Conservation (phyloP, 1,140 invertebrate species). For the Bombus terrestris region DNA sequence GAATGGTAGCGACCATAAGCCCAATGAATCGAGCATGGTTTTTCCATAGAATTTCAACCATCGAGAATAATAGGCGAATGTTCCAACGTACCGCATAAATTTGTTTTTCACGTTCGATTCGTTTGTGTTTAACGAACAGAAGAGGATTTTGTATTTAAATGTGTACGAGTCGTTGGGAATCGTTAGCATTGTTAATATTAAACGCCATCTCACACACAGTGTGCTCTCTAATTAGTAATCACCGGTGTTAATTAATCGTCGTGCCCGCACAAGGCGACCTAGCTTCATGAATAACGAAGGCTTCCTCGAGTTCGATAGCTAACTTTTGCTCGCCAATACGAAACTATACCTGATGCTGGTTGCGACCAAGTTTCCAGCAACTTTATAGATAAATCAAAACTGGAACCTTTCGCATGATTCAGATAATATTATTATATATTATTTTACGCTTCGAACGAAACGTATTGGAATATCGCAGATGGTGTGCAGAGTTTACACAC, state of each 20-base stretch:
- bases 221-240: conserved; percentile 11
- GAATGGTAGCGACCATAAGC: neutral
- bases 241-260: conserved; percentile 4
- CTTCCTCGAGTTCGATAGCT: neutral
- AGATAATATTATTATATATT: neutral
- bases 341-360: neutral
- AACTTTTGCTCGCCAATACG: neutral
- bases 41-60: conserved; percentile 9
- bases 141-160: neutral
- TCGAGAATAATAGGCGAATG: neutral
- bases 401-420: too few relatives aligned
- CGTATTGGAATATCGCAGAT: neutral
- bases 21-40: neutral
- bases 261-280: neutral
- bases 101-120: neutral
- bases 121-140: neutral
- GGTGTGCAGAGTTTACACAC: neutral
- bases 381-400: neutral
- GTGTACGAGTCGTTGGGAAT: neutral
- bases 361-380: neutral
- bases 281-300: neutral
- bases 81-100: neutral
- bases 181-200: neutral
- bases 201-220: neutral
- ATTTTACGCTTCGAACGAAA: neutral